Percentiles rank a stretch among this genome's conserved stretches.
Evolutionary conservation across 2,797 vertebrate genomes (phyloP).

Genomic region (Benthosema pterotum): DNA sequence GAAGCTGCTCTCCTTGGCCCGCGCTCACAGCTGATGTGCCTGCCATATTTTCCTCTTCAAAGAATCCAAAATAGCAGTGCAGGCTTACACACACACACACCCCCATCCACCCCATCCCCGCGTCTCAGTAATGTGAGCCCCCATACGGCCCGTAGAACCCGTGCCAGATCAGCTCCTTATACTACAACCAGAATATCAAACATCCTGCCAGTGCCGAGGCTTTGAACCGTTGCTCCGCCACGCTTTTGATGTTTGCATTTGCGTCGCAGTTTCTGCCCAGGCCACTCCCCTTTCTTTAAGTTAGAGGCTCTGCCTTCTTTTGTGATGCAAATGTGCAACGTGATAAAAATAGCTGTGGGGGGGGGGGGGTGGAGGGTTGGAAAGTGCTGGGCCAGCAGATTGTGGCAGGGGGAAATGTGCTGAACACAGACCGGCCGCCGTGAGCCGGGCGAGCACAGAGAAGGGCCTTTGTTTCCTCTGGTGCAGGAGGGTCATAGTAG

Average conservation of each 20-base stretch:
- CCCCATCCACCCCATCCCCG: conserved; percentile 32
- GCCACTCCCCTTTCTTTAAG: conserved; percentile 64
- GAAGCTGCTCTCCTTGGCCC: conserved; percentile 67
- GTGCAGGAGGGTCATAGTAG: conserved; percentile 57
- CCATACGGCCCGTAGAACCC: conserved; percentile 51
- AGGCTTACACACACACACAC: conserved; percentile 51
- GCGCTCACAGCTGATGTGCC: conserved; percentile 78
- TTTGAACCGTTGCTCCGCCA: conserved; percentile 49
- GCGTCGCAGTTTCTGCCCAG: conserved; percentile 45
- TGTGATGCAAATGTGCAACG: conserved; percentile 75
- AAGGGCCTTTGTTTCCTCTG: conserved; percentile 33
- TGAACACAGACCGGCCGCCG: conserved; percentile 78
- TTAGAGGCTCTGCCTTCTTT: conserved; percentile 67
- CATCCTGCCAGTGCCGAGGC: conserved; percentile 75
- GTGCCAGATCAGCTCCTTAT: conserved; percentile 74
- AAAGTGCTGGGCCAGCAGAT: conserved; percentile 73
- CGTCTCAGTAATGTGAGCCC: conserved; percentile 36
- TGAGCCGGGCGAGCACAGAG: conserved; percentile 42
- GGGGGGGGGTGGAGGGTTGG: too few species aligned
- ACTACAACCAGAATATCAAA: conserved; percentile 85
- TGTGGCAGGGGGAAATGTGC: conserved; percentile 74
- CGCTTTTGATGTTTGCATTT: conserved; percentile 73
- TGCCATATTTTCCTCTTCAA: conserved; percentile 87
- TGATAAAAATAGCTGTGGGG: conserved; percentile 81
- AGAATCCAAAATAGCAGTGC: conserved; percentile 81